phyloP scores from a whole-genome alignment of 1,140 invertebrate species.

The Achroia grisella region DNA sequence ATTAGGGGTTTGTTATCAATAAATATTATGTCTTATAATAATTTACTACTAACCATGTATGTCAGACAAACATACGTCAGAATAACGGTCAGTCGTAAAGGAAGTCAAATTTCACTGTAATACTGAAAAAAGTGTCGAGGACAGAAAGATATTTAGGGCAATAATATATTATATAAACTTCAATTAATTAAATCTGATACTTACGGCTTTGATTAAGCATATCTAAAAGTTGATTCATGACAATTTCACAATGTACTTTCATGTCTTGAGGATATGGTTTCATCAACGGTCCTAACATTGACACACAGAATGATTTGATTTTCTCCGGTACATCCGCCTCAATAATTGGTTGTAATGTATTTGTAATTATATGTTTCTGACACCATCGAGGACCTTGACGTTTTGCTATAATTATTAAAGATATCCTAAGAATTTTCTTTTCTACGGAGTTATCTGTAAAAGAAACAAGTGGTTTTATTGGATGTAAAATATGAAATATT shows the following conservation, averaged over 20 bases:
- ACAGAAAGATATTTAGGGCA: too few relatives aligned
- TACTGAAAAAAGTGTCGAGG: too few relatives aligned
- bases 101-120: too few relatives aligned
- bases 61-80: too few relatives aligned
- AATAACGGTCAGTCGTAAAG: too few relatives aligned
- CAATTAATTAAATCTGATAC: conserved; percentile 15
- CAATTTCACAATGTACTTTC: conserved; percentile 59
- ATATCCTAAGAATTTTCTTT: conserved; percentile 46
- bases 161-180: too few relatives aligned
- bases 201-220: conserved; percentile 49
- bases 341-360: conserved; percentile 51
- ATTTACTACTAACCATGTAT: too few relatives aligned
- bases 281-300: conserved; percentile 52
- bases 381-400: conserved; percentile 56
- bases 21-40: too few relatives aligned
- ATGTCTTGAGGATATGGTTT: conserved; percentile 56
- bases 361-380: conserved; percentile 57
- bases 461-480: background rate
- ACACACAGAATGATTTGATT: conserved; percentile 43
- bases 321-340: conserved; percentile 21
- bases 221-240: conserved; percentile 42
- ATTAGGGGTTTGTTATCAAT: too few relatives aligned
- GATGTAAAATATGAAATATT: too few relatives aligned
- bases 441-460: conserved; percentile 46
- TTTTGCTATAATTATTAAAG: conserved; percentile 60